A percentile compares a stretch with the other conserved stretches of the same genome.
phyloP scores from a whole-genome alignment of 2,888 invertebrate genomes.

The Conistra vaccinii region DNA sequence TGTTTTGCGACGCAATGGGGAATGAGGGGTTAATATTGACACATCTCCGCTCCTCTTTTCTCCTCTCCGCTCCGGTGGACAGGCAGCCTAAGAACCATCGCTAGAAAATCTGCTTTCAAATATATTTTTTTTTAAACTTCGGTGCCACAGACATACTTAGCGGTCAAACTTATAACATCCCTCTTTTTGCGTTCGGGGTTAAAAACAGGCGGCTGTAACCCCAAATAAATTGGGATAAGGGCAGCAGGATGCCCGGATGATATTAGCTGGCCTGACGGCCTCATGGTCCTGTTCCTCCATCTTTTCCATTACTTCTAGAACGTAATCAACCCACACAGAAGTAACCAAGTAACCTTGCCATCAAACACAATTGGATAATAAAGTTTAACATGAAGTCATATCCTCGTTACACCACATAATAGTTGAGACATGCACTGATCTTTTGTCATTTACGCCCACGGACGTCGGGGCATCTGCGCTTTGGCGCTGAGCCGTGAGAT shows the following conservation, averaged over 20 bases:
- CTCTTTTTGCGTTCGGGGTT: too few species aligned
- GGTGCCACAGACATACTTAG: too few species aligned
- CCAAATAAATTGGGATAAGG: background rate
- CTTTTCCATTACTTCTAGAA: constrained; percentile 34
- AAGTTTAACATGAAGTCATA: constrained; percentile 61
- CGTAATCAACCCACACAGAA: constrained; percentile 29
- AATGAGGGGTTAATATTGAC: too few species aligned
- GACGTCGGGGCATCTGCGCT: constrained; percentile 5
- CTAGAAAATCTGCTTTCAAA: too few species aligned
- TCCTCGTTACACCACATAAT: constrained; percentile 60
- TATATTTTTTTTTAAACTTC: too few species aligned
- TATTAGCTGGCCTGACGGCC: background rate
- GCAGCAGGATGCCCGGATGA: background rate
- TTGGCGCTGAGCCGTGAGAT: background rate
- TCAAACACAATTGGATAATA: constrained; percentile 63
- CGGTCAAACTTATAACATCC: too few species aligned
- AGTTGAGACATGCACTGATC: constrained; percentile 39
- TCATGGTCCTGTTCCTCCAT: background rate
- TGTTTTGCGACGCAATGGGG: too few species aligned
- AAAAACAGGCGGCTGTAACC: background rate
- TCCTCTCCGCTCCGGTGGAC: too few species aligned
- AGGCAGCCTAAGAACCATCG: too few species aligned
- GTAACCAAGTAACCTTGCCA: constrained; percentile 18
- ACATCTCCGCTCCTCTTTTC: too few species aligned
- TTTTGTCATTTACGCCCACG: constrained; percentile 63